Percentiles rank a stretch among this genome's conserved stretches.
Evolutionary conservation across 2,113 vertebrate genomes (phyloP).

Genomic region (Antennarius striatus): DNA sequence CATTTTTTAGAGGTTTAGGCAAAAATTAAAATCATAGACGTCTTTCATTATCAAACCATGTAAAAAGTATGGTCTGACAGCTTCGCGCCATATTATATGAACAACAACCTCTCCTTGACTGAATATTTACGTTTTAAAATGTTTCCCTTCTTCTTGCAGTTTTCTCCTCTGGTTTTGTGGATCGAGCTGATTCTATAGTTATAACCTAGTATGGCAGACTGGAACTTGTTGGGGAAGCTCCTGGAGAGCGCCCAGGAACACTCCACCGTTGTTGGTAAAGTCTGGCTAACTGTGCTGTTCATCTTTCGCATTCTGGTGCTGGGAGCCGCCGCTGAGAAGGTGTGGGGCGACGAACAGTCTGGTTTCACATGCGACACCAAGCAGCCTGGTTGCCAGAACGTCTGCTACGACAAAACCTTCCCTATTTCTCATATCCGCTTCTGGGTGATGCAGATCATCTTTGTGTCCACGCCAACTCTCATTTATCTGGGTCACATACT

Average conservation of each 20-base stretch:
- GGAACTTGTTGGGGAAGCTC: constrained; percentile 86
- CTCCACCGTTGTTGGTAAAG: constrained; percentile 88
- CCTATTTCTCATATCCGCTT: constrained; percentile 91
- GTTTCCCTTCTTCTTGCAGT: constrained; percentile 34
- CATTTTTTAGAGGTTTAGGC: no score
- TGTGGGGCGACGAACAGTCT: constrained; percentile 88
- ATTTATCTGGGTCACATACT: constrained; percentile 90
- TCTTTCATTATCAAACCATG: no score
- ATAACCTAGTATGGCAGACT: constrained; percentile 83
- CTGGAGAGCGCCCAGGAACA: constrained; percentile 89
- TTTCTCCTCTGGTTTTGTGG: constrained; percentile 30
- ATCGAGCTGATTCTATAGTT: constrained; percentile 30
- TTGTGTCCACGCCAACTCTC: constrained; percentile 88
- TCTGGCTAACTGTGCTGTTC: constrained; percentile 89
- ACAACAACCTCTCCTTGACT: no score
- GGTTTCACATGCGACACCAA: constrained; percentile 90
- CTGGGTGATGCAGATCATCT: constrained; percentile 95
- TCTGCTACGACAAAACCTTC: constrained; percentile 90
- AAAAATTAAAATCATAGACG: no score
- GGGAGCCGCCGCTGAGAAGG: constrained; percentile 85
- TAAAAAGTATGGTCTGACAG: no score
- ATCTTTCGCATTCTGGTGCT: constrained; percentile 89
- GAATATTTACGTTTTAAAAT: no score
- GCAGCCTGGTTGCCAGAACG: constrained; percentile 89
- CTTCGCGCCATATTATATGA: no score